Percentiles rank a stretch among this genome's conserved stretches.
phyloP scores from a whole-genome alignment of 92 coral and sea anemone genomes.

The Bergia sp. region DNA sequence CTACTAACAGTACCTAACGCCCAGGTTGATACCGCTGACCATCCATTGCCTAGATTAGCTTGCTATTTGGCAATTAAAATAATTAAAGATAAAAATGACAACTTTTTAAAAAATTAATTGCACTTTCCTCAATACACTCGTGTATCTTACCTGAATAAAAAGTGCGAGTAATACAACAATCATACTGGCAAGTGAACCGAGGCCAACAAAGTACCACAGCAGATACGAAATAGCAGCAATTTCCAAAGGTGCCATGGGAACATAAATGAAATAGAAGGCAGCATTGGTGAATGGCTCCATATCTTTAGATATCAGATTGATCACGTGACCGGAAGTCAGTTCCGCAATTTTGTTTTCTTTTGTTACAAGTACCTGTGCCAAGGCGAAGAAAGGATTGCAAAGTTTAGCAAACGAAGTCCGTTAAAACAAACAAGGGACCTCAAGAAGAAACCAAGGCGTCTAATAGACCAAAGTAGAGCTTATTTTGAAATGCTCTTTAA shows the following conservation, averaged over 20 bases:
- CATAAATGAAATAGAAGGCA: not conserved
- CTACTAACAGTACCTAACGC: too few relatives aligned
- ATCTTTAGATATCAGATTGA: not conserved
- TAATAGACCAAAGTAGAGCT: too few relatives aligned
- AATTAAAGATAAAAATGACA: too few relatives aligned
- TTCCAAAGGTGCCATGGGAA: not conserved
- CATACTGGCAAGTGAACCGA: not conserved
- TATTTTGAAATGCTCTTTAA: too few relatives aligned
- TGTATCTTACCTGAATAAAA: not conserved
- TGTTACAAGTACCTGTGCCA: not conserved
- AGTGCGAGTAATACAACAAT: not conserved
- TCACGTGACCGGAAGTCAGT: not conserved
- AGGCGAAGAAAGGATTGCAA: not conserved
- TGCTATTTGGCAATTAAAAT: too few relatives aligned
- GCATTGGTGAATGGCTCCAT: not conserved
- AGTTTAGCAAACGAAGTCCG: not conserved
- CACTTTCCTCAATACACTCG: not conserved
- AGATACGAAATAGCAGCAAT: not conserved
- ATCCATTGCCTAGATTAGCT: too few relatives aligned
- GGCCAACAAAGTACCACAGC: conserved; percentile 6
- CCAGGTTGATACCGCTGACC: too few relatives aligned
- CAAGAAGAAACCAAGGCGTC: too few relatives aligned
- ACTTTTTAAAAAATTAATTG: too few relatives aligned
- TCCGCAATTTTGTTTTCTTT: conserved; percentile 2
- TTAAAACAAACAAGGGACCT: too few relatives aligned